Conservation (phyloP, 2,797 vertebrate genomes). For the Rousettus madagascariensis region DNA sequence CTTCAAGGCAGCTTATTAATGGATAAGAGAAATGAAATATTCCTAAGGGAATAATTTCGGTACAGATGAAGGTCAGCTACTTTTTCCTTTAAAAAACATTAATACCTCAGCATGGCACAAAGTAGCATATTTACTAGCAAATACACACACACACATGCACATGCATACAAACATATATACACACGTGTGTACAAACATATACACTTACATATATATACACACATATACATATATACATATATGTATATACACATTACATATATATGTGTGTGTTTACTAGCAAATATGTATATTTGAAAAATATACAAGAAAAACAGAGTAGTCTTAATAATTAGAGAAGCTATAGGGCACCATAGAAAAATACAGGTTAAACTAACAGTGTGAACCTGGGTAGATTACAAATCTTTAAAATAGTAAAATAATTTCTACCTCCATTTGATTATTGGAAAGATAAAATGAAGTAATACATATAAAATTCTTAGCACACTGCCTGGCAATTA, state of each 20-base stretch:
- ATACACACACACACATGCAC: not conserved
- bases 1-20: constrained; percentile 69
- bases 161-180: not conserved
- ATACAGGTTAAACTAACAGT: not conserved
- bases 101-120: constrained; percentile 21
- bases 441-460: constrained; percentile 40
- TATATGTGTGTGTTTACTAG: not conserved
- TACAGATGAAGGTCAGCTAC: constrained; percentile 65
- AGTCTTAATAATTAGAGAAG: not conserved
- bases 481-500: constrained; percentile 29
- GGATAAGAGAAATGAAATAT: constrained; percentile 71
- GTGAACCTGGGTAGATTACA: constrained; percentile 18
- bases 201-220: too few species aligned
- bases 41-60: constrained; percentile 65
- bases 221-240: not conserved
- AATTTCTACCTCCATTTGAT: not conserved
- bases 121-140: not conserved
- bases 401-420: constrained; percentile 51
- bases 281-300: not conserved
- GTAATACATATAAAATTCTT: constrained; percentile 28
- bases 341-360: not conserved
- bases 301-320: not conserved
- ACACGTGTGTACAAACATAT: not conserved
- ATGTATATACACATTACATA: not conserved
- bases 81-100: constrained; percentile 59